phyloP scores from a whole-genome alignment of 2,797 vertebrate genomes.

The Etheostoma perlongum region DNA sequence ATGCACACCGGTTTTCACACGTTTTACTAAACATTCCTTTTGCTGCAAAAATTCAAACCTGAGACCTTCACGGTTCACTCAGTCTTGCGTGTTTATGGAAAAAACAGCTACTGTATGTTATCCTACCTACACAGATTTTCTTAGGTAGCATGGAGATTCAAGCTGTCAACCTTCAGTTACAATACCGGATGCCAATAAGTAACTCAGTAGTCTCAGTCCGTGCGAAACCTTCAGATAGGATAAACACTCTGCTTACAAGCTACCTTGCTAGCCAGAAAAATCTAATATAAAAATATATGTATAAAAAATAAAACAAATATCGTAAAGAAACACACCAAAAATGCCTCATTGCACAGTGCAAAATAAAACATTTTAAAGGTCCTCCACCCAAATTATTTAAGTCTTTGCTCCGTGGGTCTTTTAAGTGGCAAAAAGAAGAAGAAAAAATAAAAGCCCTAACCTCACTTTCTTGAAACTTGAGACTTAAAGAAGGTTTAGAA shows the following conservation, averaged over 20 bases:
- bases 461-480: not conserved
- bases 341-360: too few species aligned
- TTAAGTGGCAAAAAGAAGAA: not conserved
- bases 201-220: not conserved
- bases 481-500: not conserved
- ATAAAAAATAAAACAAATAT: not conserved
- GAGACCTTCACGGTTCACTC: conserved; percentile 1
- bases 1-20: not conserved
- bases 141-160: not conserved
- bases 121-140: not conserved
- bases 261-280: not conserved
- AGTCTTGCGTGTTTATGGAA: not conserved
- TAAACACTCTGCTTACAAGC: not conserved
- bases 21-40: not conserved
- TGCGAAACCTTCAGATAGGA: not conserved
- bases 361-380: not conserved
- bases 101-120: not conserved
- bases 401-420: not conserved
- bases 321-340: not conserved
- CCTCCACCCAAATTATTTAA: not conserved
- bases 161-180: not conserved
- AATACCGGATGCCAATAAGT: not conserved
- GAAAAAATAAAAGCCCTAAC: too few species aligned
- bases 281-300: too few species aligned
- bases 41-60: not conserved